phyloP scores from a whole-genome alignment of 2,797 vertebrate genomes.

The Vireo griseus region DNA sequence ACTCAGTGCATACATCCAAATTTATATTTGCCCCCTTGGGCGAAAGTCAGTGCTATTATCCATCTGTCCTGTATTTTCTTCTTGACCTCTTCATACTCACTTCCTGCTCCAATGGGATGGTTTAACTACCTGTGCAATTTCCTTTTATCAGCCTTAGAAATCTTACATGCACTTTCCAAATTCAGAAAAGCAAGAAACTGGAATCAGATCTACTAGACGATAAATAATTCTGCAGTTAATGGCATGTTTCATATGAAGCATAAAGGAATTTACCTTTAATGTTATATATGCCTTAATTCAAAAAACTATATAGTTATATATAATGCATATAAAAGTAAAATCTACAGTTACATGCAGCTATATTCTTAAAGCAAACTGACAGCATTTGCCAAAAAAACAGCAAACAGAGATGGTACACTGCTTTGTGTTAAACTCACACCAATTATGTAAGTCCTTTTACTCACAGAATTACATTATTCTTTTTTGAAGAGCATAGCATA shows the following conservation, averaged over 20 bases:
- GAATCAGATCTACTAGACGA: conserved; percentile 5
- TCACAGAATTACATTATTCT: neutral
- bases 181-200: neutral
- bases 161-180: conserved; percentile 30
- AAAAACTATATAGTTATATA: neutral
- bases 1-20: conserved; percentile 24
- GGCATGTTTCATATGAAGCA: neutral
- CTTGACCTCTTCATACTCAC: conserved; percentile 34
- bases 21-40: conserved; percentile 30
- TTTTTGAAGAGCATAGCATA: conserved; percentile 28
- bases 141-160: conserved; percentile 55
- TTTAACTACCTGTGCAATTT: conserved; percentile 29
- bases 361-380: conserved; percentile 4
- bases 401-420: neutral
- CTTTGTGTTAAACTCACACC: conserved; percentile 13
- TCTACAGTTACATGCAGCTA: neutral
- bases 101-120: conserved; percentile 8
- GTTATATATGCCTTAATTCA: neutral
- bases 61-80: conserved; percentile 52
- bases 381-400: neutral
- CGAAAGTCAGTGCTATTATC: neutral
- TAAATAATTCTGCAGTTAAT: conserved; percentile 49
- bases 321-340: neutral
- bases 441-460: neutral
- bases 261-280: neutral